A percentile compares a stretch with the other conserved stretches of the same genome.
Evolutionary conservation across 2,888 invertebrate genomes (phyloP).

Genomic region (Pheosia gnoma): DNA sequence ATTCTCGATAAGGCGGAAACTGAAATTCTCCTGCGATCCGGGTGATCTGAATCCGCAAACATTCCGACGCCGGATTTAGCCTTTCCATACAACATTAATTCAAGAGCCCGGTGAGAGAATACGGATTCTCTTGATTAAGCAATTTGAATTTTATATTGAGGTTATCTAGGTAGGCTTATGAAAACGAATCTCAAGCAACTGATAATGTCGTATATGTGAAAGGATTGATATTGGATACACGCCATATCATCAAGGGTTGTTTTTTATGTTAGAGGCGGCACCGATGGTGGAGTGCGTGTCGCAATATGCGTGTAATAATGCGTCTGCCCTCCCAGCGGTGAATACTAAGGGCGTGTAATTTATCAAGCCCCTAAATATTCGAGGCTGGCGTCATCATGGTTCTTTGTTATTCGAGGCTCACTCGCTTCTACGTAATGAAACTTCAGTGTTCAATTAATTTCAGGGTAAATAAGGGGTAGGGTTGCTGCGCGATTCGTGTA

Average conservation of each 20-base stretch:
- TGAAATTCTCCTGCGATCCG: constrained; percentile 32
- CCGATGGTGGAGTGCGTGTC: constrained; percentile 19
- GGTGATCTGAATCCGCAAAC: constrained; percentile 27
- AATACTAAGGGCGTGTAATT: constrained; percentile 61
- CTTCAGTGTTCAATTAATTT: constrained; percentile 60
- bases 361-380: constrained; percentile 59
- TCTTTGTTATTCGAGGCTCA: constrained; percentile 56
- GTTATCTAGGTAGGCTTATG: constrained; percentile 29
- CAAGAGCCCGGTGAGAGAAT: constrained; percentile 28
- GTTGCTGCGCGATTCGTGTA: constrained; percentile 27
- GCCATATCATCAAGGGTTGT: constrained; percentile 18
- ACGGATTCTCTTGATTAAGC: constrained; percentile 33
- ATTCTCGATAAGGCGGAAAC: not conserved
- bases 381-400: constrained; percentile 48
- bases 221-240: constrained; percentile 16
- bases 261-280: constrained; percentile 26
- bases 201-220: constrained; percentile 14
- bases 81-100: constrained; percentile 39
- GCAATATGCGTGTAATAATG: constrained; percentile 36
- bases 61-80: constrained; percentile 25
- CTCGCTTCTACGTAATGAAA: constrained; percentile 55
- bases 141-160: constrained; percentile 27
- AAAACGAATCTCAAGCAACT: constrained; percentile 19
- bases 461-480: constrained; percentile 49
- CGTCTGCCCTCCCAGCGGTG: constrained; percentile 35